Conservation (phyloP, 2,113 vertebrate genomes). For the Embiotoca jacksoni region DNA sequence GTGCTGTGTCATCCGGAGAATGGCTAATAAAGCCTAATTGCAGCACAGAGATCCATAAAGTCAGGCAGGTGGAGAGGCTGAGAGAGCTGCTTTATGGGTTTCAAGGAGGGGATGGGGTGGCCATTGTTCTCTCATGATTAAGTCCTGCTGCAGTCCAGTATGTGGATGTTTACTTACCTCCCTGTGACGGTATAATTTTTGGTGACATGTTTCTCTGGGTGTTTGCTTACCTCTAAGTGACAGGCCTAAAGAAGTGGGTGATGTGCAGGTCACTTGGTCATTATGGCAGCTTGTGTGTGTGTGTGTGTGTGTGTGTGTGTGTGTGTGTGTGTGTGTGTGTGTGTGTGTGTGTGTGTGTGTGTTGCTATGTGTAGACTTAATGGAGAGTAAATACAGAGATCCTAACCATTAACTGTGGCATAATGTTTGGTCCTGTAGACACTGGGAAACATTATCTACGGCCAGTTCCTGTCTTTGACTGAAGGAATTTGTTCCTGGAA, state of each 20-base stretch:
- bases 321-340: conserved; percentile 25
- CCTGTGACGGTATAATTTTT: conserved; percentile 73
- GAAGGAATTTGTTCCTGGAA: conserved; percentile 61
- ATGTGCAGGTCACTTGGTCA: conserved; percentile 71
- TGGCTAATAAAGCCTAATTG: conserved; percentile 83
- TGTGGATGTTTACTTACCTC: conserved; percentile 59
- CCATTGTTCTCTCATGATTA: conserved; percentile 79
- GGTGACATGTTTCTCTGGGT: conserved; percentile 64
- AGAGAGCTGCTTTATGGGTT: conserved; percentile 74
- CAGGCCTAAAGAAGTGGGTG: conserved; percentile 68
- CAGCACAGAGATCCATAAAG: conserved; percentile 78
- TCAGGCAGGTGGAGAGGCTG: conserved; percentile 69
- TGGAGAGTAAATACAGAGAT: conserved; percentile 77
- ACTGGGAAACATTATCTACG: conserved; percentile 70
- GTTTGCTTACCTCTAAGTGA: conserved; percentile 86
- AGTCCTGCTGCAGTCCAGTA: conserved; percentile 36
- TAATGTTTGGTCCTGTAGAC: conserved; percentile 74
- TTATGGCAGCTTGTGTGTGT: conserved; percentile 51
- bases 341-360: conserved; percentile 37
- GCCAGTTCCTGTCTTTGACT: conserved; percentile 74
- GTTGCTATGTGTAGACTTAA: conserved; percentile 69
- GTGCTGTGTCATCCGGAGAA: conserved; percentile 71
- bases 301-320: conserved; percentile 39
- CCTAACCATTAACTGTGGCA: conserved; percentile 79
- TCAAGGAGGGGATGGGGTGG: conserved; percentile 32